Base-by-base conservation (phyloP, 2,797 vertebrate genomes). In the Myotis findleyi region DNA sequence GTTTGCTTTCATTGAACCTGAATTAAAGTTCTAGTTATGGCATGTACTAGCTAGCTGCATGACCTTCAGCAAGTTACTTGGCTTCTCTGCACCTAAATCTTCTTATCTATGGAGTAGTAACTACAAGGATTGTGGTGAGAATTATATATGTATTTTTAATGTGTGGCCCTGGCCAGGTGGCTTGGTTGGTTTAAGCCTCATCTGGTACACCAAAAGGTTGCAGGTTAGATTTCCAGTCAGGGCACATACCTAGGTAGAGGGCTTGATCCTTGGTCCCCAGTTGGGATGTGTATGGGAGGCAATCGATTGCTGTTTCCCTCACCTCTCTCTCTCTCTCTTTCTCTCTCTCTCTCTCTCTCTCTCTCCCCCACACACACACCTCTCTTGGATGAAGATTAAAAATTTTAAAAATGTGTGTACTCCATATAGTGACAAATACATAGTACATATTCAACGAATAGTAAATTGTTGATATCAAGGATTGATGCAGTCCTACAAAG, bases 1-100 rank as follows among this genome's bases (percentile, higher is more conserved):
- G 47, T 66, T 71, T 66, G 36, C 23, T 36, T 36, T 88, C 53
- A 38, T 44, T 83, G 81, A 81, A 76, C 59, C 30, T 69, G 7
- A 86, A 38, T 55, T 87, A 76, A 88, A 87, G 49, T 55, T 21
- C n/a, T 81, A 62, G 21, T 57, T 87, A 62, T 49, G 69, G 30
- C 33, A 81, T 44, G 75, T 64, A 33, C 41, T 62, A 76, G 30
- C 41, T 62, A 76, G 30, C 30, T 72, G 20, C 10, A n/a, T 76
- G 23, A 47, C 12, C 75, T 69, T 92, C 41, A 47, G 30, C 53
- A 38, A 90, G 72, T 68, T 25, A 59, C n/a, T 68, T 73, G 33
- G 47, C 55, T 55, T 84, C 55, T 95, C 71, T 68, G 72, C 23
- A 36, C 25, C 21, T 76, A 21, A 62, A 82, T 64, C 64, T 76